Percentiles rank a stretch among this genome's conserved stretches.
Evolutionary conservation across 2,888 invertebrate genomes (phyloP).

Genomic region (Amphipyra tragopoginis): DNA sequence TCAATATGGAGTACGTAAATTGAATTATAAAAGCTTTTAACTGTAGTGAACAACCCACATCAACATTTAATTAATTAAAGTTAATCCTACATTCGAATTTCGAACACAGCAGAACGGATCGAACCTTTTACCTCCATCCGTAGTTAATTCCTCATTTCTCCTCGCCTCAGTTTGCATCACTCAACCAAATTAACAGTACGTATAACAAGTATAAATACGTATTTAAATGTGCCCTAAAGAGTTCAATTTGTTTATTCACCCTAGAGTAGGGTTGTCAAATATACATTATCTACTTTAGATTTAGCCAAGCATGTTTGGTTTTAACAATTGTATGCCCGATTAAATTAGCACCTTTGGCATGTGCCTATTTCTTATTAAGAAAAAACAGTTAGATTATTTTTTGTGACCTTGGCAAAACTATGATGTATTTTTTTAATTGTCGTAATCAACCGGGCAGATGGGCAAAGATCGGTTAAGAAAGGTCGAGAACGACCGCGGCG

Average conservation of each 20-base stretch:
- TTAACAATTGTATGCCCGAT: too few relatives aligned
- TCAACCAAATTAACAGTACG: slow-evolving; percentile 50
- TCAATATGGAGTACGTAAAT: too few relatives aligned
- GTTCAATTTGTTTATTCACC: slow-evolving; percentile 47
- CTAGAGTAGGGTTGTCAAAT: slow-evolving; percentile 32
- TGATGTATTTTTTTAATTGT: too few relatives aligned
- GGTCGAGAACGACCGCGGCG: too few relatives aligned
- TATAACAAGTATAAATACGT: slow-evolving; percentile 49
- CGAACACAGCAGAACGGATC: neutral
- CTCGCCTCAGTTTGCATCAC: slow-evolving; percentile 29
- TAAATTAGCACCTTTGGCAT: too few relatives aligned
- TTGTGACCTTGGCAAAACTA: too few relatives aligned
- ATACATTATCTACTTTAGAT: neutral
- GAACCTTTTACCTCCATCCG: slow-evolving; percentile 2
- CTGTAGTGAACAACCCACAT: slow-evolving; percentile 1
- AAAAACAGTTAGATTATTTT: too few relatives aligned
- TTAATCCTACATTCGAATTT: slow-evolving; percentile 1
- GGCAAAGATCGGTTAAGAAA: too few relatives aligned
- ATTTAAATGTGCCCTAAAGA: slow-evolving; percentile 52
- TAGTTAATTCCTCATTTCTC: slow-evolving; percentile 14
- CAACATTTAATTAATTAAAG: slow-evolving; percentile 10
- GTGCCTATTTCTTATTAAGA: too few relatives aligned
- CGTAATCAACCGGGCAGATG: too few relatives aligned
- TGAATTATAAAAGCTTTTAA: slow-evolving; percentile 10
- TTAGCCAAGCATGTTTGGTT: too few relatives aligned